Evolutionary conservation across 2,113 vertebrate species (phyloP).

Genomic region (Melozone crissalis): DNA sequence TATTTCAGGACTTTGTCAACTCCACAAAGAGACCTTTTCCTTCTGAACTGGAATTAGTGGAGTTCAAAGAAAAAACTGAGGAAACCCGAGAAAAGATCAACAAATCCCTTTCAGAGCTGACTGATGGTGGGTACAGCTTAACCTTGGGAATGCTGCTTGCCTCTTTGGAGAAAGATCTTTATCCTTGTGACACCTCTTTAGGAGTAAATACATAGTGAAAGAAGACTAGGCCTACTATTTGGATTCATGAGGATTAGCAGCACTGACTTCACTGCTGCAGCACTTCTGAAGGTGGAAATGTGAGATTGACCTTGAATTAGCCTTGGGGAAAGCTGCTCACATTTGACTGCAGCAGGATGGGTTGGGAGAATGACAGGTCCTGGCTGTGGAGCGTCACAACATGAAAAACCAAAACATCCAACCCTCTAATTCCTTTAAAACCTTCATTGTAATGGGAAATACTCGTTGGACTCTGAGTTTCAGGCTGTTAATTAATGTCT

Average conservation of each 20-base stretch:
- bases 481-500: background rate
- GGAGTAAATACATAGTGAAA: background rate
- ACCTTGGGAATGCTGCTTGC: background rate
- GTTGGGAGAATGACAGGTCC: background rate
- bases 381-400: background rate
- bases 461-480: background rate
- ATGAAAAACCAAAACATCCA: accelerated
- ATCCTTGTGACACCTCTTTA: background rate
- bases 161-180: background rate
- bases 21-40: slow-evolving; percentile 80
- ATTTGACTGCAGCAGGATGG: background rate
- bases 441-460: background rate
- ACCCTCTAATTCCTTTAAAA: background rate
- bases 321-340: background rate
- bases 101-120: slow-evolving; percentile 77
- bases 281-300: background rate
- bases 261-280: background rate
- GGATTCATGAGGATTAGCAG: background rate
- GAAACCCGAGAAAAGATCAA: slow-evolving; percentile 79
- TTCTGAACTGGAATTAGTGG: slow-evolving; percentile 76
- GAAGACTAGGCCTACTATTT: background rate
- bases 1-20: slow-evolving; percentile 78
- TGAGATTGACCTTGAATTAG: background rate
- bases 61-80: slow-evolving; percentile 79
- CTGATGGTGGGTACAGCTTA: slow-evolving; percentile 69